phyloP scores from a whole-genome alignment of 1,140 invertebrate genomes.

The Pseudomyrmex flavicornis region DNA sequence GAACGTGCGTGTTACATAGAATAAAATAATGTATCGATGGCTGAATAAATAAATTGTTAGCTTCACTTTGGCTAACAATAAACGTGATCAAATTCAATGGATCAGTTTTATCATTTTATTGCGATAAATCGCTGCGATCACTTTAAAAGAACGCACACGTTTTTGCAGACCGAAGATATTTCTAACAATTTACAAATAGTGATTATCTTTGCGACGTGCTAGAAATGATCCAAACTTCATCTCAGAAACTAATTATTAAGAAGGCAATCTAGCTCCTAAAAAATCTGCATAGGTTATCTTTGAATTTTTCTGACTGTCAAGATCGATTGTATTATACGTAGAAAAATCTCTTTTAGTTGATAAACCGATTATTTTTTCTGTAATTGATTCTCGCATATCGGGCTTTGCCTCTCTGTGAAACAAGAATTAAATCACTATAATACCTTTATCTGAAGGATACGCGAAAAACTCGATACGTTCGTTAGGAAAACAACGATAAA shows the following conservation, averaged over 20 bases:
- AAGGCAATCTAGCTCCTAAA: background rate
- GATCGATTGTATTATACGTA: too few species aligned
- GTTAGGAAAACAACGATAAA: background rate
- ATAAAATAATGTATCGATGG: background rate
- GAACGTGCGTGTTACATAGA: background rate
- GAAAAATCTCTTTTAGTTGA: background rate
- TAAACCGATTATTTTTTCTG: background rate
- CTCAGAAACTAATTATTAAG: background rate
- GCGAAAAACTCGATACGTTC: background rate
- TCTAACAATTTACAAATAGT: background rate
- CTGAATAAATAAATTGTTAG: background rate
- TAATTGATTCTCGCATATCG: background rate
- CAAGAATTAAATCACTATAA: background rate
- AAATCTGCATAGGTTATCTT: too few species aligned
- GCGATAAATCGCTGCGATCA: conserved; percentile 7
- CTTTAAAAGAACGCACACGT: background rate
- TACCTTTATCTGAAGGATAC: background rate
- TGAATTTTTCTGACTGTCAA: too few species aligned
- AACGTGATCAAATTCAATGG: background rate
- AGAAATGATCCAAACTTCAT: background rate
- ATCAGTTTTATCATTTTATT: conserved; percentile 22
- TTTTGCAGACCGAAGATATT: background rate
- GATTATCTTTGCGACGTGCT: background rate
- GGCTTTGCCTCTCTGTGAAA: background rate
- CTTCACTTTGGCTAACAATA: conserved; percentile 9